phyloP scores from a whole-genome alignment of 2,888 invertebrate genomes.

The Dicycla oo region DNA sequence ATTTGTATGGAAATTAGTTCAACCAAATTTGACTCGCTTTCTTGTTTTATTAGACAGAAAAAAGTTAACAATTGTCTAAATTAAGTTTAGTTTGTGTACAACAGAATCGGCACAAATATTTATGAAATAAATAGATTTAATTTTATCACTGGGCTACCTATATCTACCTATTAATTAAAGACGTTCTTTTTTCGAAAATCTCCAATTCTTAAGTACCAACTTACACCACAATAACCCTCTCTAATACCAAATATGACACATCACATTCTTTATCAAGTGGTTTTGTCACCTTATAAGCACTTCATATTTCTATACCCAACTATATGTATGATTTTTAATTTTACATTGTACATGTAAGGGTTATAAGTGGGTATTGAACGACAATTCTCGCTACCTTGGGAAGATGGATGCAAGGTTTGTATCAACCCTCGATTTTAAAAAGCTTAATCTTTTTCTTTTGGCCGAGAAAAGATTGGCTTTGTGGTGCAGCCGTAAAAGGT shows the following conservation, averaged over 20 bases:
- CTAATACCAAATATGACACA: constrained; percentile 75
- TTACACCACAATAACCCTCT: constrained; percentile 12
- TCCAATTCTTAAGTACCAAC: neutral
- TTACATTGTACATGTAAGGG: constrained; percentile 73
- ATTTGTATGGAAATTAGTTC: too few species aligned
- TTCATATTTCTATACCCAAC: constrained; percentile 72
- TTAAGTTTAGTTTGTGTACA: too few species aligned
- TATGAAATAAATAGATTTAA: neutral
- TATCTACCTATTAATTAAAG: too few species aligned
- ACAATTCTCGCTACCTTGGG: constrained; percentile 55
- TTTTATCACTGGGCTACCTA: neutral
- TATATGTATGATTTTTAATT: constrained; percentile 75
- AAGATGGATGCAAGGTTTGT: constrained; percentile 30
- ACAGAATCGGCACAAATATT: too few species aligned
- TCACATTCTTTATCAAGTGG: constrained; percentile 83
- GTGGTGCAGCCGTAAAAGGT: constrained; percentile 14
- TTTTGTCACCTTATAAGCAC: constrained; percentile 74
- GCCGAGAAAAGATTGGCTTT: constrained; percentile 28
- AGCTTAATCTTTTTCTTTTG: constrained; percentile 48
- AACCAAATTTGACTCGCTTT: too few species aligned
- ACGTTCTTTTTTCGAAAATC: too few species aligned
- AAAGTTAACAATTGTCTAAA: too few species aligned
- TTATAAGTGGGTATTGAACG: constrained; percentile 75
- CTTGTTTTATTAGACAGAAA: too few species aligned
- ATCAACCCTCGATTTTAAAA: constrained; percentile 35